These are phyloP conservation scores for Drosophila robusta DNA, from an alignment of 2,888 invertebrate species.

Conservation along the genomic window DNA sequence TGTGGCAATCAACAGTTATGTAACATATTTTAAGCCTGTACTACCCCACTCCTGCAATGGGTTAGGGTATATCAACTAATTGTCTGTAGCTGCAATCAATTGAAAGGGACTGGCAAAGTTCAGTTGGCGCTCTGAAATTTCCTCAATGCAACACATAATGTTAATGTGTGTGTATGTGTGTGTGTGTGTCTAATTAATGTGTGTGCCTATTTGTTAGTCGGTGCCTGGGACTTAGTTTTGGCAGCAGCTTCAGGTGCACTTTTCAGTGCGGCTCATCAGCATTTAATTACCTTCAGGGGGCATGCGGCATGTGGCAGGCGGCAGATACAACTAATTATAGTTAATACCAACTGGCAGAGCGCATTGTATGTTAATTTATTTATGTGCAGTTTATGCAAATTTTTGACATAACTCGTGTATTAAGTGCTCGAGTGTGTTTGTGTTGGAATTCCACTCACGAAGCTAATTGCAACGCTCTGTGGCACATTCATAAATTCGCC, in stretches of 20 bases:
- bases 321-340: constrained; percentile 60
- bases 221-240: constrained; percentile 31
- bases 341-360: constrained; percentile 43
- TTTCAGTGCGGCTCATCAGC: constrained; percentile 41
- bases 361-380: constrained; percentile 72
- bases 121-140: constrained; percentile 25
- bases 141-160: constrained; percentile 14
- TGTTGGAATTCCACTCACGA: constrained; percentile 37
- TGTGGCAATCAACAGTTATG: neutral
- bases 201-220: constrained; percentile 30
- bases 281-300: constrained; percentile 54
- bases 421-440: neutral
- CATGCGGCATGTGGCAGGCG: neutral
- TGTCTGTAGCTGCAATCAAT: constrained; percentile 41
- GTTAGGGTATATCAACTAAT: constrained; percentile 35
- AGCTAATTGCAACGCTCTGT: constrained; percentile 49
- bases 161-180: constrained; percentile 8
- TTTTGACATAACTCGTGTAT: constrained; percentile 28
- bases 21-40: neutral
- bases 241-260: constrained; percentile 38
- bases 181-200: constrained; percentile 49
- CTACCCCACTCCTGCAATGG: constrained; percentile 1
- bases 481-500: constrained; percentile 31
- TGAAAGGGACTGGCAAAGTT: constrained; percentile 36
- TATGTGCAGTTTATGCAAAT: constrained; percentile 67